Conservation (phyloP, 2,888 invertebrate species). For the Himalopsyche tibetana region DNA sequence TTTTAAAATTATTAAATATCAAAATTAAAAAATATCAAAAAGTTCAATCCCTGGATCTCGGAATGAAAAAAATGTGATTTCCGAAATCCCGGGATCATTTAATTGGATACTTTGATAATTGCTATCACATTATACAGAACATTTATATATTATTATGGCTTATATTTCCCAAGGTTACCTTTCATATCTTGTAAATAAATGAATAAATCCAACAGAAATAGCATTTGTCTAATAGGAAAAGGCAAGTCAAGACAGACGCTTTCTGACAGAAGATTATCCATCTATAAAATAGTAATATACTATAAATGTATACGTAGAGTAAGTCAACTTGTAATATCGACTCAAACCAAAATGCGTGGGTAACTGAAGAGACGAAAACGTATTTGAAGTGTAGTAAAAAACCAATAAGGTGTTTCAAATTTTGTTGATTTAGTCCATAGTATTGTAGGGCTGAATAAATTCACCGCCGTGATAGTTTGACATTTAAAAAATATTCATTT, state of each 20-base stretch:
- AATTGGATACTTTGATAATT: no score
- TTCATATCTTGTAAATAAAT: constrained; percentile 58
- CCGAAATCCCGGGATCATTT: no score
- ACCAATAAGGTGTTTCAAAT: not conserved
- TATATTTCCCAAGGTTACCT: not conserved
- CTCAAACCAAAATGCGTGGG: constrained; percentile 2
- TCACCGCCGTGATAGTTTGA: no score
- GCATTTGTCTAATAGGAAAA: constrained; percentile 63
- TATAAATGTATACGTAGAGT: not conserved
- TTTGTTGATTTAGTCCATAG: not conserved
- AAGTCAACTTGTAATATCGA: not conserved
- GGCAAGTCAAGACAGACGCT: constrained; percentile 9
- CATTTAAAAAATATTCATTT: no score
- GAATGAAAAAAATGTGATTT: no score
- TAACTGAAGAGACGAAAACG: not conserved
- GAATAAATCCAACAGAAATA: constrained; percentile 58
- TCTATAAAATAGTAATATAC: not conserved
- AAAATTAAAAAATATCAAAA: no score
- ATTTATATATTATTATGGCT: not conserved
- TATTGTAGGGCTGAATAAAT: no score
- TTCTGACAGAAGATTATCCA: not conserved
- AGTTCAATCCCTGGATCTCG: no score
- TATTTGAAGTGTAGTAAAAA: not conserved
- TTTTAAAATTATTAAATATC: no score
- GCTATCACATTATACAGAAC: no score